Evolutionary conservation across 2,797 vertebrate genomes (phyloP), one percentile per base, ranked within the genome.

Genomic region (Galaxias olidus): DNA sequence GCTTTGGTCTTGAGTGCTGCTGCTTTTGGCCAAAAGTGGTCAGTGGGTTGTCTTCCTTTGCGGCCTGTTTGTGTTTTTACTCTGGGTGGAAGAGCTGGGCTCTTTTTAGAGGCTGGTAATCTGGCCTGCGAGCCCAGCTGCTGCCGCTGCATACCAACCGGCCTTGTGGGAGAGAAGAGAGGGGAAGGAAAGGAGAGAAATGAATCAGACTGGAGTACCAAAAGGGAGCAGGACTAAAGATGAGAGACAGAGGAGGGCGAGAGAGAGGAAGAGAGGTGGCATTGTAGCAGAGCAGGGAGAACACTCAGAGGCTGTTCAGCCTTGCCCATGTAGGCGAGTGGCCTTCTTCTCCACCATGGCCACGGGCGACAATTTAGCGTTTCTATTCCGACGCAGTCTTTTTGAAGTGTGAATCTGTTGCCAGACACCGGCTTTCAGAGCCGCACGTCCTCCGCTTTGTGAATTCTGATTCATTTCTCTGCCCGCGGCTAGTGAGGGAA

Each of bases 11-110:
- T 1, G 8, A 4, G 14, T 48, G 66, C 77, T 79, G 77, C 75
- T 78, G 71, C 69, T 80, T 85, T 82, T 88, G 74, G 75, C 86
- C 86, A 86, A 85, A 87, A 79, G 73, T 78, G 81, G 86, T 83
- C 85, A 84, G 73, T 80, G 71, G 67, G 72, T 84, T 80, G 64
- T 75, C 76, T 79, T 58, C 12, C 52, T 46, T 50, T 46, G 67
- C 3, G 10, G 80, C 62, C 49, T 59, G 51, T 63, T 66, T 19
- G 0, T 63, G 51, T 52, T 57, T 58, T 45, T 63, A 66, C 30
- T 15, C 59, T 61, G 64, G 47, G 58, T 50, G 68, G 69, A 73
- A 68, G 30, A 53, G 49, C 18, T 5, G 48, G 55, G 47, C 65
- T 76, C 59, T 65, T 71, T 80, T 74, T 66, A 57, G 58, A 80